Base-by-base conservation (phyloP, 2,113 vertebrate species). In the Salvelinus alpinus region DNA sequence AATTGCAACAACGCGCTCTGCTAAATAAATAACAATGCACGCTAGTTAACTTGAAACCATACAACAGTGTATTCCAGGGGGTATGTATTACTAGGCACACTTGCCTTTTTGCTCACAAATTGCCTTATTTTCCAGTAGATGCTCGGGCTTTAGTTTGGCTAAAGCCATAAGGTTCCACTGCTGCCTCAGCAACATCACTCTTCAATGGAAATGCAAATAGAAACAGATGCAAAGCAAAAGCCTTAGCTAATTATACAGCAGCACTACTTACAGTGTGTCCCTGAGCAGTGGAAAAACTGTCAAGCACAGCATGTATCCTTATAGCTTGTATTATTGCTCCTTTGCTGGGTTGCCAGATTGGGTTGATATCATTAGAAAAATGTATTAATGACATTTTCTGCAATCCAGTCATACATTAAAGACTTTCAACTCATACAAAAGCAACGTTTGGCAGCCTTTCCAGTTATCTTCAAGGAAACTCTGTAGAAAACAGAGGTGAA, bases 91-190 rank as follows among this genome's bases (percentile, higher is more conserved):
- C 51, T 54, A 54, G 82, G 72, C 84, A 80, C 82, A 62, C 86
- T 85, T 91, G 88, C 83, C 90, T 91, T 89, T 93, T 93, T 93
- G 92, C 92, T 93, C 92, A 93, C 91, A 93, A 93, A 93, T 92
- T 93, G 91, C 86, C 86, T 91, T 92, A 92, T 91, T 92, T 93
- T 89, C 18, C 87, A 84, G 76, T 75, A 74, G 70, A 73, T 88
- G 81, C 74, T 87, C 18, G 86, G 87, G 87, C 82, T 84, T 90
- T 87, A 87, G 84, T 89, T 75, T 5, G 88, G 85, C 80, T 76
- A 88, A 88, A 88, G 80, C 90, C 80, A 85, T 67, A 72, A 64
- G 73, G 82, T 85, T 60, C 18, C 20, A 64, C 65, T 85, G 90
- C 92, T 89, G 89, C 76, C 85, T 92, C 92, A 93, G 92, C 92